These are phyloP conservation scores for Microctenopoma lineatum DNA, from an alignment of 2,797 vertebrate genomes.

Conservation along the genomic window DNA sequence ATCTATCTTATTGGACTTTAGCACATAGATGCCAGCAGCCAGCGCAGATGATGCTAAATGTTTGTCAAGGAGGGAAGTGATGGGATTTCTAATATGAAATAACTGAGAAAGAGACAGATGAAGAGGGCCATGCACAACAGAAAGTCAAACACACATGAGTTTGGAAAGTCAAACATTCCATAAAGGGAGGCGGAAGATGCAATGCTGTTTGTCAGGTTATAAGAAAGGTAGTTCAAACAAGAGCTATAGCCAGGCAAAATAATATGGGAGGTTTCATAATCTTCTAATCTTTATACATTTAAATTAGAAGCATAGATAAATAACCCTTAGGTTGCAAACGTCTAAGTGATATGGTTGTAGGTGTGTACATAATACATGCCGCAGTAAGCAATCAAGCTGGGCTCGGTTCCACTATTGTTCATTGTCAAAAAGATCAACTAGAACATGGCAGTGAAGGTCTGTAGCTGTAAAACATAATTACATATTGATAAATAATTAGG, in stretches of 20 bases:
- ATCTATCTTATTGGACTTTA: neutral
- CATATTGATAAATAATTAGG: rapidly evolving
- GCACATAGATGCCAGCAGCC: no score
- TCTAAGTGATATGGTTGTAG: neutral
- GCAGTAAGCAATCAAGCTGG: slow-evolving; percentile 44
- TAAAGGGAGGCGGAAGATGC: neutral
- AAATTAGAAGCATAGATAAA: neutral
- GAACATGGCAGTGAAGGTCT: neutral
- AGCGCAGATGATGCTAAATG: neutral
- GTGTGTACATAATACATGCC: slow-evolving; percentile 52
- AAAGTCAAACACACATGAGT: neutral
- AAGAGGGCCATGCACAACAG: neutral
- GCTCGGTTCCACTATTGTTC: slow-evolving; percentile 23
- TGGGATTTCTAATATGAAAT: neutral
- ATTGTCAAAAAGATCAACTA: neutral
- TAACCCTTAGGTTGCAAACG: neutral
- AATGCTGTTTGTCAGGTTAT: slow-evolving; percentile 9
- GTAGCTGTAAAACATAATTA: neutral
- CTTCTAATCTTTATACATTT: no score
- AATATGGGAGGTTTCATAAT: neutral
- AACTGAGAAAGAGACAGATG: neutral
- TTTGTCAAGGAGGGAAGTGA: slow-evolving; percentile 26
- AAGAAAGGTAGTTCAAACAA: neutral
- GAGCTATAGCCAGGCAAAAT: neutral
- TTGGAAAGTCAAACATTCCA: slow-evolving; percentile 1